A percentile compares a stretch with the other conserved stretches of the same genome.
Conservation (phyloP, 2,797 vertebrate species). For the Potorous gilbertii region DNA sequence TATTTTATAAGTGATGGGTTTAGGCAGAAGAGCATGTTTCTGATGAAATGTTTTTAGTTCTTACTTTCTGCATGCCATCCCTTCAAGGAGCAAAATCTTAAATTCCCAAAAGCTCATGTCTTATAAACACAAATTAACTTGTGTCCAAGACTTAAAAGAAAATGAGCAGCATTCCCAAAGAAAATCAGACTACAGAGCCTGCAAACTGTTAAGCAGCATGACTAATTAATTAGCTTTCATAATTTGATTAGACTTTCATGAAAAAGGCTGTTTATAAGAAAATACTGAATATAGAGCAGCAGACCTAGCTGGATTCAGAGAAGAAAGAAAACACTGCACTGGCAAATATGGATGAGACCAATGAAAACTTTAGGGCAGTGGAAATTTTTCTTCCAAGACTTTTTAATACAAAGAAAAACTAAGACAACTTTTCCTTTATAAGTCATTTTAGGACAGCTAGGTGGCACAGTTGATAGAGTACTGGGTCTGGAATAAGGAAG, state of each 20-base stretch:
- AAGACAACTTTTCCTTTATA: conserved; percentile 29
- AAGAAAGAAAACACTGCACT: conserved; percentile 17
- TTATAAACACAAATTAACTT: conserved; percentile 6
- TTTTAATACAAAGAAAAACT: conserved; percentile 32
- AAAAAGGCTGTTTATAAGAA: conserved; percentile 35
- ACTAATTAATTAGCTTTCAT: not conserved
- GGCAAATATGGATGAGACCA: conserved; percentile 3
- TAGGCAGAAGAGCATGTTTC: conserved; percentile 41
- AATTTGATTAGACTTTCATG: conserved; percentile 42
- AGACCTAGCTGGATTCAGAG: not conserved
- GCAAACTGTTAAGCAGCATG: not conserved
- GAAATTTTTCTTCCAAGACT: conserved; percentile 34
- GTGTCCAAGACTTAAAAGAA: conserved; percentile 13
- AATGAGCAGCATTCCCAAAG: conserved; percentile 3
- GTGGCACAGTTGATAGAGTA: too few species aligned
- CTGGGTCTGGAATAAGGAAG: too few species aligned
- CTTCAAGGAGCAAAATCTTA: conserved; percentile 50
- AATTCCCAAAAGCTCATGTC: conserved; percentile 39
- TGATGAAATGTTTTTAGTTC: conserved; percentile 36
- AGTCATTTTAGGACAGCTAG: not conserved
- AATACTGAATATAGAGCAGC: conserved; percentile 43
- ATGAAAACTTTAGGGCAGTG: not conserved
- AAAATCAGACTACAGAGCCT: conserved; percentile 30
- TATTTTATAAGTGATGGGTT: conserved; percentile 51
- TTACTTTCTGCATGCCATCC: conserved; percentile 28